Base-by-base conservation (phyloP, 2,797 vertebrate species). In the Phoebastria nigripes region DNA sequence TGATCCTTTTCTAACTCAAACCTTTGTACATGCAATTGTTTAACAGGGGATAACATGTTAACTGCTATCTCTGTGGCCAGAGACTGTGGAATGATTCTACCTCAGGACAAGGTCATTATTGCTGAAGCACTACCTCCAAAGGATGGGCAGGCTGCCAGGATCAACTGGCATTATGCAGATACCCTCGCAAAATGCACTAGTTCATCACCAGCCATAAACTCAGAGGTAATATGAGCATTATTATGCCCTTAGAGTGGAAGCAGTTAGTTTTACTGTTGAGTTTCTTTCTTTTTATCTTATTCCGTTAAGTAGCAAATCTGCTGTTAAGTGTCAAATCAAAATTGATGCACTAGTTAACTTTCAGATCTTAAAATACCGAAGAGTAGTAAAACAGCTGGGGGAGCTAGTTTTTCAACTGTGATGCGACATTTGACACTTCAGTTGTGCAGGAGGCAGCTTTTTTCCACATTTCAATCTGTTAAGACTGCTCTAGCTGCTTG, bases 11-110 rank as follows among this genome's bases (percentile, higher is more conserved):
- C 71, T 91, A 44, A 96, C 65, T 56, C 18, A 86, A 89, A 29
- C 74, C 19, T 37, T 91, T 87, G 77, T 22, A 96, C 87, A 93
- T 89, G 71, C 55, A 37, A 63, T 95, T 42, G 17, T 91, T 97
- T 90, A 89, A 82, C 93, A 99, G 99, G 99, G 67, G 99, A 99
- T 97, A 99, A 99, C 97, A 99, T 99, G 98, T 97, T 99, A 97
- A 99, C 99, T 1, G 99, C 99, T 78, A 98, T 99, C 97, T 99
- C 99, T 20, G 99, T 99, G 98, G 99, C 99, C 87, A 98, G 99
- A 97, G 99, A 99, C 97, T 99, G 99, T 97, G 99, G 99, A 87
- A 99, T 99, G 99, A 99, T 99, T 97, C 99, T 98, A 94, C 98
- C 99, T 90, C 98, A 99, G 88, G 99, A 99, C 97, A 98, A 98